Conservation (phyloP, 2,888 invertebrate species). For the Ceratothoa steindachneri region DNA sequence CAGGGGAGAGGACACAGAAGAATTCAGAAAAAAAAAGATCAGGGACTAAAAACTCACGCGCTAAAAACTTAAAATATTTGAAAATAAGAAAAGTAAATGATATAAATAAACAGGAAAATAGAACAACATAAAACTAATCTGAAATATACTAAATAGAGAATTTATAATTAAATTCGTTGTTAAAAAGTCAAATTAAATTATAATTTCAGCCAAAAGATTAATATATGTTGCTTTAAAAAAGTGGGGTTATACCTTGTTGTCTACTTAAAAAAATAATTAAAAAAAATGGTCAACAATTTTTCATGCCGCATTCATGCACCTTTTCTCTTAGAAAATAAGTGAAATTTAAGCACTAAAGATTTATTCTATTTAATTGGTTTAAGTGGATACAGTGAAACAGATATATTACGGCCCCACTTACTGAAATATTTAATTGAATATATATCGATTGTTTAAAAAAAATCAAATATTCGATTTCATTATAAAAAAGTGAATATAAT, state of each 20-base stretch:
- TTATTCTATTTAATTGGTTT: too few relatives aligned
- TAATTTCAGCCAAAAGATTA: not conserved
- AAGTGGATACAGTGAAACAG: too few relatives aligned
- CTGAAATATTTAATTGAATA: too few relatives aligned
- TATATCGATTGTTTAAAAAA: too few relatives aligned
- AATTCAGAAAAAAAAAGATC: not conserved
- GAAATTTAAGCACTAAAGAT: not conserved
- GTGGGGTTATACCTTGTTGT: not conserved
- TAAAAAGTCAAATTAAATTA: not conserved
- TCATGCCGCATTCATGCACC: not conserved
- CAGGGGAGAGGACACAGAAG: too few relatives aligned
- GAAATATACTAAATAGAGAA: not conserved
- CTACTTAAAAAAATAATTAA: not conserved
- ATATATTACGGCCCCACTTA: too few relatives aligned
- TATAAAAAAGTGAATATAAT: too few relatives aligned
- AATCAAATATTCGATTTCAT: too few relatives aligned
- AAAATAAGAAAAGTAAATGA: not conserved
- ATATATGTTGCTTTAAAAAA: not conserved
- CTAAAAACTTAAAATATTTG: not conserved
- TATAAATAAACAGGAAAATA: too few relatives aligned
- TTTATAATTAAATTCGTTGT: not conserved
- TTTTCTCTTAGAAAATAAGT: not conserved
- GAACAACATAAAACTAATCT: not conserved
- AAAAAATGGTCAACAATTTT: not conserved
- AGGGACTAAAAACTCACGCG: not conserved